These are phyloP conservation scores for Sicus ferrugineus DNA, from an alignment of 2,888 invertebrate species.

Conservation along the genomic window DNA sequence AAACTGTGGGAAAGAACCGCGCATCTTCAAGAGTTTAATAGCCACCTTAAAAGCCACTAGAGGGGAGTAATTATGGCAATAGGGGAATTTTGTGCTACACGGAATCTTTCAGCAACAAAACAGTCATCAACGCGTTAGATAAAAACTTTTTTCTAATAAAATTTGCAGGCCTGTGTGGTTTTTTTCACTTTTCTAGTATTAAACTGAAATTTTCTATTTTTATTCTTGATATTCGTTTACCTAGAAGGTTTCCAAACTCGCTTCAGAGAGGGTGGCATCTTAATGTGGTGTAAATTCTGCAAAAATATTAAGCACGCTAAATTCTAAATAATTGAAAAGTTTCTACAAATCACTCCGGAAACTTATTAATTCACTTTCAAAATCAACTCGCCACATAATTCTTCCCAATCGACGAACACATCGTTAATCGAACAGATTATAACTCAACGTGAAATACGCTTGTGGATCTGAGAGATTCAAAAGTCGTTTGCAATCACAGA, in stretches of 20 bases:
- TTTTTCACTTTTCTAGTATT: not conserved
- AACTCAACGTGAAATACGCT: no score
- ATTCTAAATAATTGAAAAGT: not conserved
- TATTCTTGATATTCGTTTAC: not conserved
- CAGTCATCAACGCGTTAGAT: not conserved
- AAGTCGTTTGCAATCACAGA: not conserved
- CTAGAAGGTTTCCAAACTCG: not conserved
- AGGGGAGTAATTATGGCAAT: not conserved
- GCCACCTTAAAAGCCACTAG: not conserved
- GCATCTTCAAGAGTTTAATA: constrained; percentile 5
- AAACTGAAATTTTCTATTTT: not conserved
- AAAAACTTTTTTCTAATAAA: not conserved
- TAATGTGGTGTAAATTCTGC: not conserved
- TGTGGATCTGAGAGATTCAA: not conserved
- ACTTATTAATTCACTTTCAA: not conserved
- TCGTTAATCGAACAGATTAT: no score
- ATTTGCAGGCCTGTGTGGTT: no score
- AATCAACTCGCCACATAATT: no score
- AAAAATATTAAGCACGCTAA: not conserved
- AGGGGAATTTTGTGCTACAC: not conserved
- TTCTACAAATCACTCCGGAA: not conserved
- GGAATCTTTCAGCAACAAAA: not conserved
- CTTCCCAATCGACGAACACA: no score
- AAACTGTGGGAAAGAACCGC: no score
- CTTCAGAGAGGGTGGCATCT: not conserved